Evolutionary conservation across 2,888 invertebrate genomes (phyloP).

Genomic region (Heterodera filipjevi): DNA sequence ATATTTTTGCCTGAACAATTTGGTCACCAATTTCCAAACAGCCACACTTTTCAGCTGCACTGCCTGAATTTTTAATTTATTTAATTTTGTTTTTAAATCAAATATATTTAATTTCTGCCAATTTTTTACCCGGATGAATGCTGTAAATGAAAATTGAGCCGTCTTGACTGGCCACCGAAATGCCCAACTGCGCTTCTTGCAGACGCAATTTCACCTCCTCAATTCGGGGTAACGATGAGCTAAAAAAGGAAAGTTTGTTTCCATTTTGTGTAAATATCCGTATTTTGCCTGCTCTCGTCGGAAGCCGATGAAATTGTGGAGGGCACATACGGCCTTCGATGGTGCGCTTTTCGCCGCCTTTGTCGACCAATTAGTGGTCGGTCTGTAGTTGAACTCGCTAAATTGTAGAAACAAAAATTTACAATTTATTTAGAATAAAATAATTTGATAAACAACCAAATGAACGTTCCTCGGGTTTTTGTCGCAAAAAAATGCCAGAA

Average conservation of each 20-base stretch:
- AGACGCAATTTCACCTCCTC: constrained; percentile 55
- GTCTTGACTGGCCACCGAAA: constrained; percentile 53
- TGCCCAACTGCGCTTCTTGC: constrained; percentile 52
- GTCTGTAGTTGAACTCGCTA: constrained; percentile 3
- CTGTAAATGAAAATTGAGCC: constrained; percentile 56
- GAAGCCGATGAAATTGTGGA: constrained; percentile 59
- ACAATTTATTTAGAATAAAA: too few relatives aligned
- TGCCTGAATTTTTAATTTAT: constrained; percentile 28
- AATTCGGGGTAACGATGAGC: constrained; percentile 52
- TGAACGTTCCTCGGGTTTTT: not conserved
- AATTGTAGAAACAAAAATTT: too few relatives aligned
- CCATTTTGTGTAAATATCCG: not conserved
- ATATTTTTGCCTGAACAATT: constrained; percentile 48
- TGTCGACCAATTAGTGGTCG: constrained; percentile 13
- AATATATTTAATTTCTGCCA: not conserved
- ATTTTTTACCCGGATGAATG: constrained; percentile 44
- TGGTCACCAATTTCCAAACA: constrained; percentile 59
- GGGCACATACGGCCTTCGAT: constrained; percentile 57
- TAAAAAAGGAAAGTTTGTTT: constrained; percentile 16
- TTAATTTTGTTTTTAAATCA: not conserved
- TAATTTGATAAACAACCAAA: too few relatives aligned
- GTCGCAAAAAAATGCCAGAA: constrained; percentile 18
- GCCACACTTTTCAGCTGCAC: constrained; percentile 53
- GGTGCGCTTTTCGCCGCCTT: constrained; percentile 48
- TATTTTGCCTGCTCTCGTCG: constrained; percentile 52